Evolutionary conservation across 2,113 vertebrate species (phyloP), one percentile per base, ranked within the genome.

Genomic region (Ictidomys tridecemlineatus): DNA sequence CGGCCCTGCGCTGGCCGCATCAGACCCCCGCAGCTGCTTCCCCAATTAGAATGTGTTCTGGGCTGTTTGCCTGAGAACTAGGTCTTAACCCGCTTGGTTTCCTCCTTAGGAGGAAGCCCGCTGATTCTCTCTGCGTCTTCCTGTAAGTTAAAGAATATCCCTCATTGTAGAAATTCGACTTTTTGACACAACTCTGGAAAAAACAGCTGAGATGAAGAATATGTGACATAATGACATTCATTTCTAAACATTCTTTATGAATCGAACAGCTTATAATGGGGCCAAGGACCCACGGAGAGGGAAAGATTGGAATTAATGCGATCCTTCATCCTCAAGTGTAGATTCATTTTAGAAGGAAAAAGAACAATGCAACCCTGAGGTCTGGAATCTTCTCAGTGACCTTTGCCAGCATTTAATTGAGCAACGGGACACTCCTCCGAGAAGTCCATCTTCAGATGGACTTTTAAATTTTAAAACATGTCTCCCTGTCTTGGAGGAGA

Each of bases 21-120:
- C 22, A 2, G 53, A 45, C 9, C 26, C 72, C 84, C 17, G 0
- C 0, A 42, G 94, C 93, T 48, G 16, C 53, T 39, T 80, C 28
- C 63, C 73, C 90, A 95, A 34, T 92, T 92, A 93, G 86, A 45
- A n/a, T 45, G 14, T 89, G 91, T 89, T 77, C 83, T 30, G 58
- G 86, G 22, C 67, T 0, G 14, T 93, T 63, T 61, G 67, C 73
- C 56, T 39, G 82, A 77, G 90, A 93, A 78, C 34, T 24, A 56
- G 93, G 96, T 91, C 78, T 6, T 76, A 84, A 80, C 86, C 90
- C 39, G 26, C 34, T 48, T 63, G 4, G 48, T 73, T 88, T 84
- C 58, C 90, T 85, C 37, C 65, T 65, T 79, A 53, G 34, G 76
- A 88, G 72, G 32, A 89, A 83, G 39, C 61, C 45, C 6, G 8